phyloP scores from a whole-genome alignment of 2,113 vertebrate genomes.

The Mustela lutreola region DNA sequence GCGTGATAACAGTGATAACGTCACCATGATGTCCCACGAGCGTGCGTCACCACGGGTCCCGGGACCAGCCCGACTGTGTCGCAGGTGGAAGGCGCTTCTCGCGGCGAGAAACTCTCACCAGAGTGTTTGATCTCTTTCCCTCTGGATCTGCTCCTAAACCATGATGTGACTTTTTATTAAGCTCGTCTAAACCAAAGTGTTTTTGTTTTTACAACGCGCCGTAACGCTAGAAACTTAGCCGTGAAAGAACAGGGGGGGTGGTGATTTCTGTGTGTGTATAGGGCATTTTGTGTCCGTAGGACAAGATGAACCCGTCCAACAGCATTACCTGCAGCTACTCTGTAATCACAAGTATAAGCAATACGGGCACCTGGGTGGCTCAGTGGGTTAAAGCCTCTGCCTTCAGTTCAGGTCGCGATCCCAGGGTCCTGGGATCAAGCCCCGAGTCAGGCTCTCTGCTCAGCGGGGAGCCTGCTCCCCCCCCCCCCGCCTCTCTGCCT shows the following conservation, averaged over 20 bases:
- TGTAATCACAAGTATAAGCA: neutral
- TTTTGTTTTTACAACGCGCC: neutral
- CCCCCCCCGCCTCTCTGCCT: too few species aligned
- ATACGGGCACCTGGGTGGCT: too few species aligned
- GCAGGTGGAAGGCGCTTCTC: neutral
- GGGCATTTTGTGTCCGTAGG: neutral
- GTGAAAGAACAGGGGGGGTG: neutral
- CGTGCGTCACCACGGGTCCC: rapidly evolving
- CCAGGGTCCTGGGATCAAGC: too few species aligned
- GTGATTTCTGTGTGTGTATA: neutral
- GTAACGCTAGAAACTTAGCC: neutral
- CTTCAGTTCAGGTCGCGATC: too few species aligned
- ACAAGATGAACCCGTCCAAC: neutral
- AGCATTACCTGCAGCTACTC: neutral
- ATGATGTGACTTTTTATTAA: neutral
- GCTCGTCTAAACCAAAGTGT: rapidly evolving
- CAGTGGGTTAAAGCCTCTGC: too few species aligned
- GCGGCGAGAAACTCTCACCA: rapidly evolving
- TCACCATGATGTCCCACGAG: too few species aligned
- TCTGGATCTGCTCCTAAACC: neutral
- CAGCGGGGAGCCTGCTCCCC: too few species aligned
- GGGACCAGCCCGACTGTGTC: rapidly evolving
- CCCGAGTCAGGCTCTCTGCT: too few species aligned
- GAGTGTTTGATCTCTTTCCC: neutral
- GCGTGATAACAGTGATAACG: rapidly evolving